Base-by-base conservation (phyloP, 2,113 vertebrate species). In the Heloderma charlesbogerti region DNA sequence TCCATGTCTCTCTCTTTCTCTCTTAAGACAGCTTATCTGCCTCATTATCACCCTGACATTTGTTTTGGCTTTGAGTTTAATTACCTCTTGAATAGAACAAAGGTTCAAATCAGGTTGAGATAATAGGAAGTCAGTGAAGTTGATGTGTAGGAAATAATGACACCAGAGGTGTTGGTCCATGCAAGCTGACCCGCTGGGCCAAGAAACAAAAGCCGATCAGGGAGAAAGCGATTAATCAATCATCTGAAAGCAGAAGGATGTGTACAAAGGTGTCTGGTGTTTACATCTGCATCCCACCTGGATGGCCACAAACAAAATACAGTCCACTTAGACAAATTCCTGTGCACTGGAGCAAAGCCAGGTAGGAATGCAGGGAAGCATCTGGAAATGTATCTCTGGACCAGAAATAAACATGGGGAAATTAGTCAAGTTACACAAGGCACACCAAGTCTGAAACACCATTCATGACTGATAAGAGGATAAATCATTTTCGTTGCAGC, bases 1-100 rank as follows among this genome's bases (percentile, higher is more conserved):
- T 57, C n/a, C 91, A 0, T 51, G 43, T 89, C 16, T 40, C 67
- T 54, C 6, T 31, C 63, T 45, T 2, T 51, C 63, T 54, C n/a
- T 20, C 45, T 37, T n/a, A 37, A 71, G 48, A 63, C 54, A 90
- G 92, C 93, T 88, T 95, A 95, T 96, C 95, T 86, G 89, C 90
- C 93, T 97, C 95, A 94, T 96, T 96, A 96, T 97, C 97, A 91
- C 74, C 51, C 95, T 97, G 97, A 96, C 97, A 97, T 97, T 97
- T 97, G 96, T 96, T 97, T 97, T 97, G 97, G 97, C 96, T 96
- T 96, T 77, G 40, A 86, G 89, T 96, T 97, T 96, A 96, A 96
- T 97, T 97, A 97, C 94, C 94, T 95, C 96, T 93, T 93, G 93
- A 94, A 94, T 88, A 91, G 95, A 97, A 97, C 95, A 97, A 97